Percentiles rank a stretch among this genome's conserved stretches.
These are phyloP conservation scores for Drosophila oshimai DNA, from an alignment of 1,140 invertebrate species.

Conservation along the genomic window DNA sequence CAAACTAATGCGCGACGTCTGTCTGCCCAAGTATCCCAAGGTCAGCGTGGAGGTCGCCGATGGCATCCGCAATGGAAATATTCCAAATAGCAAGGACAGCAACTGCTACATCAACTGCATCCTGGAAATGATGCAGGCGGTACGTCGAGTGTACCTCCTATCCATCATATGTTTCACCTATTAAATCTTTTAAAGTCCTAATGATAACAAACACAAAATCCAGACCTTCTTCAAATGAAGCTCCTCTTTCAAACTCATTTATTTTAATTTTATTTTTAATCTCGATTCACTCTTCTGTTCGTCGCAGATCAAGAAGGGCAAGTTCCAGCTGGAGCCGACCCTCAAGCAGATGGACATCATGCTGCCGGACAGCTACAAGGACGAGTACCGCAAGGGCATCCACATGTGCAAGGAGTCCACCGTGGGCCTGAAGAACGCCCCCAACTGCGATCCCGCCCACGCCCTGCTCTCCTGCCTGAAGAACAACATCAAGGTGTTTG, in stretches of 20 bases:
- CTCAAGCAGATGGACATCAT: constrained; percentile 74
- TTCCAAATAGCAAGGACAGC: constrained; percentile 69
- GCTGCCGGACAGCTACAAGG: constrained; percentile 69
- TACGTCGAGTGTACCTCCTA: too few relatives aligned
- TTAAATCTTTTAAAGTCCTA: too few relatives aligned
- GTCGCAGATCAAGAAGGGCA: constrained; percentile 75
- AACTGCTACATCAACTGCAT: constrained; percentile 79
- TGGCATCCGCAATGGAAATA: constrained; percentile 48
- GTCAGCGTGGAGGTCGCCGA: constrained; percentile 57
- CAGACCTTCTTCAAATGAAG: too few relatives aligned
- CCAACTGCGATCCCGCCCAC: constrained; percentile 67
- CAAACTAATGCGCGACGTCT: constrained; percentile 73
- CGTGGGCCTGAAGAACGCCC: constrained; percentile 62
- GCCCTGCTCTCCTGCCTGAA: constrained; percentile 61
- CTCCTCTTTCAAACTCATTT: neutral
- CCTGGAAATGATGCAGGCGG: constrained; percentile 80
- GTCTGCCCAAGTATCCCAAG: constrained; percentile 70
- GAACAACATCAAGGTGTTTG: constrained; percentile 58
- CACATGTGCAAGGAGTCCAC: constrained; percentile 61
- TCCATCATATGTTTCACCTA: too few relatives aligned
- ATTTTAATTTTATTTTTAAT: neutral
- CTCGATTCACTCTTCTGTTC: neutral
- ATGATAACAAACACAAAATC: too few relatives aligned
- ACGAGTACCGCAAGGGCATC: constrained; percentile 53
- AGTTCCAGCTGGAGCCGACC: constrained; percentile 64